Evolutionary conservation across 2,888 invertebrate species (phyloP).

Genomic region (Dicyrtomina minuta): DNA sequence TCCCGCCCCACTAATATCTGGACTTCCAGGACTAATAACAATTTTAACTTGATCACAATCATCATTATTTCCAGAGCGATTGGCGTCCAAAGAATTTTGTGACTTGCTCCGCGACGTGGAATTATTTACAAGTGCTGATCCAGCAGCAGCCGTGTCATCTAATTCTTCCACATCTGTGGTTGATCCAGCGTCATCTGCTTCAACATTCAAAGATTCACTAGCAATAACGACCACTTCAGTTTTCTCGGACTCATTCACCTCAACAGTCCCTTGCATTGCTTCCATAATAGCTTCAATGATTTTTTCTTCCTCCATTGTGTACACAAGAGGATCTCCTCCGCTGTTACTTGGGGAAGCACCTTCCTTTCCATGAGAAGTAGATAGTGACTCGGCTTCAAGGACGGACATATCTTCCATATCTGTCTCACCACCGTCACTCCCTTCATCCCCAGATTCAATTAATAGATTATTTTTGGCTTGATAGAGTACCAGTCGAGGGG

Average conservation of each 20-base stretch:
- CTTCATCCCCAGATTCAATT: constrained; percentile 42
- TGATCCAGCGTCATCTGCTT: constrained; percentile 47
- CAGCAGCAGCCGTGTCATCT: constrained; percentile 3
- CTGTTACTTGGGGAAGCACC: neutral
- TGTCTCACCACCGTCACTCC: constrained; percentile 36
- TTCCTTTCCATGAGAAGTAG: neutral
- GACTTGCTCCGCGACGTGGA: neutral
- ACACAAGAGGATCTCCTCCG: neutral
- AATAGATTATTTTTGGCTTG: constrained; percentile 24
- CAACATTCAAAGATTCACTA: constrained; percentile 18
- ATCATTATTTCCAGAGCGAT: neutral
- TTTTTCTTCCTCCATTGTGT: constrained; percentile 30
- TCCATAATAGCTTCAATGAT: constrained; percentile 44
- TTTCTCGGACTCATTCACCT: constrained; percentile 43
- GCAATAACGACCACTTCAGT: neutral
- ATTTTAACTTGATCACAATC: constrained; percentile 20
- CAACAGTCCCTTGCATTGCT: constrained; percentile 38
- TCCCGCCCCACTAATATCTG: constrained; percentile 17
- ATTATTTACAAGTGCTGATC: neutral
- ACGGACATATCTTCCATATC: constrained; percentile 48
- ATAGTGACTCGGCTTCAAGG: constrained; percentile 18
- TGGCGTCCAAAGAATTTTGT: too few species aligned
- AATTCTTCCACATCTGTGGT: constrained; percentile 55
- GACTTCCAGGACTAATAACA: constrained; percentile 33
- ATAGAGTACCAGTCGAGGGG: constrained; percentile 43